Evolutionary conservation across 2,113 vertebrate species (phyloP).

Genomic region (Sitta europaea): DNA sequence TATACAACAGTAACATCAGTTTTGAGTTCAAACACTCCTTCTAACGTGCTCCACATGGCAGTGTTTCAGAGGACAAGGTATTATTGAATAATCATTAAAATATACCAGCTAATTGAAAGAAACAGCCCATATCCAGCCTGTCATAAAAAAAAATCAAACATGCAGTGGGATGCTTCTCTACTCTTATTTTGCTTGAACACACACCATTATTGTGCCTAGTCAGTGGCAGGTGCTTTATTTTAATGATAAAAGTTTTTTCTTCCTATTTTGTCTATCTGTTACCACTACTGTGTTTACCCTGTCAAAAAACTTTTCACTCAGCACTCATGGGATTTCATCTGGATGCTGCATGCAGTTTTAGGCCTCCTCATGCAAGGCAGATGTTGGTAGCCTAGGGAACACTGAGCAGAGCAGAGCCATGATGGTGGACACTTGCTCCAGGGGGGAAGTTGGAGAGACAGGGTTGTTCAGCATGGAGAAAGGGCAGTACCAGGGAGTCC

Average conservation of each 20-base stretch:
- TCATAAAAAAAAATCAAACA: background rate
- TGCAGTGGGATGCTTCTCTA: background rate
- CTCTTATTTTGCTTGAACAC: background rate
- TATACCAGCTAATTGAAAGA: background rate
- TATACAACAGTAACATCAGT: background rate
- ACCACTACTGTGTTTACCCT: fast-evolving
- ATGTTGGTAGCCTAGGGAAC: background rate
- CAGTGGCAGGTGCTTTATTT: background rate
- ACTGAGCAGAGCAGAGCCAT: background rate
- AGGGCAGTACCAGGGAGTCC: no score
- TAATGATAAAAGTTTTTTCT: background rate
- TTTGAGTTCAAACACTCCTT: background rate
- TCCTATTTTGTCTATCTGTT: background rate
- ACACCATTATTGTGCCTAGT: background rate
- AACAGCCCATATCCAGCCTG: background rate
- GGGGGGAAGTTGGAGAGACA: background rate
- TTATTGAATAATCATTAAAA: background rate
- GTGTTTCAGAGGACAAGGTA: background rate
- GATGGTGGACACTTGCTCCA: background rate
- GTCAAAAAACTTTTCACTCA: background rate
- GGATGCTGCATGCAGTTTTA: background rate
- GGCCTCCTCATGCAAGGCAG: background rate
- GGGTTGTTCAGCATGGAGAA: background rate
- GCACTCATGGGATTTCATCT: background rate
- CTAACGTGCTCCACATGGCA: background rate